Base-by-base conservation (phyloP, 1,140 invertebrate species). In the Caenorhabditis remanei region DNA sequence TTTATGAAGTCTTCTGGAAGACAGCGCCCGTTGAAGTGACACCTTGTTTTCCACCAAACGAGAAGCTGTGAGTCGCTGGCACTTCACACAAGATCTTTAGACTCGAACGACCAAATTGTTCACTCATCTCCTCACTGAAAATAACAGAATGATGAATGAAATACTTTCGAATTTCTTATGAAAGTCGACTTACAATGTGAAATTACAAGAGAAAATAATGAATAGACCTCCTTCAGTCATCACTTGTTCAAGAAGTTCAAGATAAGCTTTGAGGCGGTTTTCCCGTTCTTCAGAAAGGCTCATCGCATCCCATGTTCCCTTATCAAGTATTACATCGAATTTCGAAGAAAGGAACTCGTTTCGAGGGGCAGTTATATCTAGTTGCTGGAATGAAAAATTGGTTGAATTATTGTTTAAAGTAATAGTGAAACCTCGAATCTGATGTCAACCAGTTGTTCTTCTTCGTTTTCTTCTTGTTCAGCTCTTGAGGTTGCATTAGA, bases 131-230 rank as follows among this genome's bases (percentile, higher is more conserved):
- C 4, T 71, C 53, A 19, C 85, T 87, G 85, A 50, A 87, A 87
- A 65, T 11, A 85, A 7, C 9, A n/a, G 11, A 50, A n/a, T 43
- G 2, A 65, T 3, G 11, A n/a, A 61, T 8, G 40, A 50, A 24
- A 32, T 13, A 61, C 16, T n/a, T 6, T 55, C 16, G 9, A 53
- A 53, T 24, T 63, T 24, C 21, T 0, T 5, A 3, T 0, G n/a
- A 63, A 63, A 21, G 1, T 40, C 8, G 56, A 65, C 82, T 84
- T 88, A 91, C 90, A 96, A 95, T 0, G 97, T 98, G 96, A 97
- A 98, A 93, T 98, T 98, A 93, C 97, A 98, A 0, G 97, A 97
- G 1, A 96, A 96, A 85, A 99, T 95, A 8, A 97, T 93, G 87
- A 98, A 96, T 53, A 95, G 92, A 46, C 95, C 95, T 61, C 32